These are phyloP conservation scores for Seriola rivoliana DNA, from an alignment of 2,113 vertebrate species.

Conservation along the genomic window DNA sequence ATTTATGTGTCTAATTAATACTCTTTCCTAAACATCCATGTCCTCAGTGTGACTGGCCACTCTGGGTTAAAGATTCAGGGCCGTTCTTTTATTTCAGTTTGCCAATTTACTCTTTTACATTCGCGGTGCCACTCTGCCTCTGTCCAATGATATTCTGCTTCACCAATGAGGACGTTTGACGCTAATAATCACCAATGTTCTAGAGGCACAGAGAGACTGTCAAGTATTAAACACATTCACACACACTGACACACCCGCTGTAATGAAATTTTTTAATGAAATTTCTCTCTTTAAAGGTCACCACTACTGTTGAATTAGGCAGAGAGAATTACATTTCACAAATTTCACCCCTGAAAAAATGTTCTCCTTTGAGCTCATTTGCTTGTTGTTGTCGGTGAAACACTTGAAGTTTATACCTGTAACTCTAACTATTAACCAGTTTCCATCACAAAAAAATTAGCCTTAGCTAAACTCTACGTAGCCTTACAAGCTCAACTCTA, in stretches of 20 bases:
- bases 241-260: background rate
- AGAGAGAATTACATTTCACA: too few relatives aligned
- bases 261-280: background rate
- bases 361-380: too few relatives aligned
- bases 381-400: background rate
- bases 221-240: background rate
- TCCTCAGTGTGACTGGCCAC: too few relatives aligned
- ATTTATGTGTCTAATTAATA: background rate
- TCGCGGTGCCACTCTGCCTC: too few relatives aligned
- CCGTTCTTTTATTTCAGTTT: too few relatives aligned
- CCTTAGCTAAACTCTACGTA: background rate
- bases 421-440: background rate
- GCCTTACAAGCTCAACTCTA: background rate
- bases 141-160: background rate
- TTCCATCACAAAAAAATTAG: background rate
- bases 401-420: background rate
- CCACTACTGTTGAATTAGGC: too few relatives aligned
- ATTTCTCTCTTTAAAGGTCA: background rate
- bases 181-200: background rate
- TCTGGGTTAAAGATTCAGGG: too few relatives aligned
- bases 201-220: too few relatives aligned
- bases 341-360: background rate
- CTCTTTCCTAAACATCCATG: background rate
- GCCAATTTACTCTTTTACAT: too few relatives aligned
- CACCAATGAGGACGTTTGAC: background rate